Percentiles rank a stretch among this genome's conserved stretches.
Conservation (phyloP, 2,888 invertebrate species). For the Blomia tropicalis region DNA sequence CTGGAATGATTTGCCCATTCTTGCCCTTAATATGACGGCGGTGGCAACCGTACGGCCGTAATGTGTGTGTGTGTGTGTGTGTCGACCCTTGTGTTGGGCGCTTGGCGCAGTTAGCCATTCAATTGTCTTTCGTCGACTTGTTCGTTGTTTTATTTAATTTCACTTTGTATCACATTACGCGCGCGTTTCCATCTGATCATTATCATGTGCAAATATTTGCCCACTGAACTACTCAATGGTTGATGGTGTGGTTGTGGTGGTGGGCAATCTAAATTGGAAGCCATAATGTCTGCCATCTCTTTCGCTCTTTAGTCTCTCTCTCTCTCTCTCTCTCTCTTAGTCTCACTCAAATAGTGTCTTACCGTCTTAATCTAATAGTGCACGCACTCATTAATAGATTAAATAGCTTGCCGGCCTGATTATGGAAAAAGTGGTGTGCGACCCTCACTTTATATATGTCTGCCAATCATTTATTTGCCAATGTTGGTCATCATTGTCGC, state of each 20-base stretch:
- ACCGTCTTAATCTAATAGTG: slow-evolving; percentile 1
- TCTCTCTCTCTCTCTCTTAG: no score
- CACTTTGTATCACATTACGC: background rate
- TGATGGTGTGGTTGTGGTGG: background rate
- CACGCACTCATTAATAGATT: slow-evolving; percentile 14
- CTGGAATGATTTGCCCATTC: no score
- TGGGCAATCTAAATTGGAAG: slow-evolving; percentile 1
- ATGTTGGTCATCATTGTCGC: no score
- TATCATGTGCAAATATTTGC: slow-evolving; percentile 11
- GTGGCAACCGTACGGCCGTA: no score
- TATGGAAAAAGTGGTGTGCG: background rate
- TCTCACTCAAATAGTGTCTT: no score
- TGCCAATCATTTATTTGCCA: no score
- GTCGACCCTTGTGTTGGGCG: no score
- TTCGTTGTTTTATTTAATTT: background rate
- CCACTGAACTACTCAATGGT: background rate
- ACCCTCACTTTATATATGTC: background rate
- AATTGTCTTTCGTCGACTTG: background rate
- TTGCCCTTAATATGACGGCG: no score
- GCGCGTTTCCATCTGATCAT: background rate
- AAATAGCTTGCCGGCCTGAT: slow-evolving; percentile 5
- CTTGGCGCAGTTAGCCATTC: no score
- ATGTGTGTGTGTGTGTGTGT: no score
- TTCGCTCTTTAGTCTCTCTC: no score
- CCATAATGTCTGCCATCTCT: background rate